phyloP scores from a whole-genome alignment of 2,797 vertebrate genomes.

The Coluber constrictor region DNA sequence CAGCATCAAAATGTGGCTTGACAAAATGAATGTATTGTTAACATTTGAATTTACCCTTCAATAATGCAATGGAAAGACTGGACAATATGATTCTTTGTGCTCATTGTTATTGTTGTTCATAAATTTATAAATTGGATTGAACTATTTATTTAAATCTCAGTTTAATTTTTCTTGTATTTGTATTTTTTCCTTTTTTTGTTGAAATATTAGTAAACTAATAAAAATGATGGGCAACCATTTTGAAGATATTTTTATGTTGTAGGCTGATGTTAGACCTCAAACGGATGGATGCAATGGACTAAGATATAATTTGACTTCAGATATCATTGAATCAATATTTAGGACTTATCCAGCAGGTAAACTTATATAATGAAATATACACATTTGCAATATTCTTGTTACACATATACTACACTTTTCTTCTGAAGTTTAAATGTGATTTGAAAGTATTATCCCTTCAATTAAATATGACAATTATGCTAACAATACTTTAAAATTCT shows the following conservation, averaged over 20 bases:
- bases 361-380: not conserved
- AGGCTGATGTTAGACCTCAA: constrained; percentile 97
- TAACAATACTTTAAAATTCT: not conserved
- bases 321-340: constrained; percentile 98
- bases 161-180: not conserved
- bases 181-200: not conserved
- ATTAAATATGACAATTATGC: not conserved
- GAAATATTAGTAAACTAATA: not conserved
- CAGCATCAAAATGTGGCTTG: not conserved
- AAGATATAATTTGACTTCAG: constrained; percentile 94
- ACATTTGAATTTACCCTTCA: not conserved
- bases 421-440: not conserved
- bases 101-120: not conserved
- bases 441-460: not conserved
- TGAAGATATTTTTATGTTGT: constrained; percentile 45
- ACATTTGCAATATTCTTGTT: not conserved
- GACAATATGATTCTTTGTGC: not conserved
- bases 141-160: not conserved
- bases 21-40: not conserved
- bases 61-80: not conserved
- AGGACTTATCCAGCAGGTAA: constrained; percentile 96
- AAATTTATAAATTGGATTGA: not conserved
- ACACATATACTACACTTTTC: not conserved
- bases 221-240: not conserved
- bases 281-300: constrained; percentile 97